These are phyloP conservation scores for Bathynomus jamesi DNA, from an alignment of 1,140 invertebrate genomes.

Conservation along the genomic window DNA sequence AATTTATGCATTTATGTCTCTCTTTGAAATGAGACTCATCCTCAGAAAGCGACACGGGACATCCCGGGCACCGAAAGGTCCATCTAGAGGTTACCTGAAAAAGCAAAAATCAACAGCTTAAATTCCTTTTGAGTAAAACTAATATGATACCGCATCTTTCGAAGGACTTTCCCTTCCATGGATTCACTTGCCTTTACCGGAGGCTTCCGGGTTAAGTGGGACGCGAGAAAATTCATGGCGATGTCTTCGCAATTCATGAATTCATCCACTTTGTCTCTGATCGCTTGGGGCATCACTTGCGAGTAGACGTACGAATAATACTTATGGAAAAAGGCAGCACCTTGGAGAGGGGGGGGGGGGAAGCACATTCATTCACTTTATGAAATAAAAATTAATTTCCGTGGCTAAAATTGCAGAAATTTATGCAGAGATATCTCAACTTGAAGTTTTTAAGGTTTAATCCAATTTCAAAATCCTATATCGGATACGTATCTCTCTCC, in stretches of 20 bases:
- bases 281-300: slow-evolving; percentile 80
- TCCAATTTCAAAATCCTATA: too few relatives aligned
- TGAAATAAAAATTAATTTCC: too few relatives aligned
- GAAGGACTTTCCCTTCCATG: too few relatives aligned
- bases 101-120: too few relatives aligned
- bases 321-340: slow-evolving; percentile 93
- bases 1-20: slow-evolving; percentile 95
- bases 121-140: too few relatives aligned
- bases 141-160: too few relatives aligned
- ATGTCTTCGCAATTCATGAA: slow-evolving; percentile 99
- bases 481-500: too few relatives aligned
- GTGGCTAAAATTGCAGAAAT: too few relatives aligned
- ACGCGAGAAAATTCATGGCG: slow-evolving; percentile 98
- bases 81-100: slow-evolving; percentile 25
- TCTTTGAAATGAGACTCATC: slow-evolving; percentile 97
- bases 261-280: slow-evolving; percentile 94
- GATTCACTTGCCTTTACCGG: slow-evolving; percentile 98
- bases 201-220: slow-evolving; percentile 91
- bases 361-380: too few relatives aligned
- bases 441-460: too few relatives aligned
- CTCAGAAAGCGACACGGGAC: slow-evolving; percentile 88
- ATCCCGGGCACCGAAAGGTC: slow-evolving; percentile 95
- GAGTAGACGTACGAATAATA: slow-evolving; percentile 94
- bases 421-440: too few relatives aligned
- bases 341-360: too few relatives aligned